Evolutionary conservation across 2,888 invertebrate genomes (phyloP), one percentile per base, ranked within the genome.

Genomic region (Amphimallon solstitiale): DNA sequence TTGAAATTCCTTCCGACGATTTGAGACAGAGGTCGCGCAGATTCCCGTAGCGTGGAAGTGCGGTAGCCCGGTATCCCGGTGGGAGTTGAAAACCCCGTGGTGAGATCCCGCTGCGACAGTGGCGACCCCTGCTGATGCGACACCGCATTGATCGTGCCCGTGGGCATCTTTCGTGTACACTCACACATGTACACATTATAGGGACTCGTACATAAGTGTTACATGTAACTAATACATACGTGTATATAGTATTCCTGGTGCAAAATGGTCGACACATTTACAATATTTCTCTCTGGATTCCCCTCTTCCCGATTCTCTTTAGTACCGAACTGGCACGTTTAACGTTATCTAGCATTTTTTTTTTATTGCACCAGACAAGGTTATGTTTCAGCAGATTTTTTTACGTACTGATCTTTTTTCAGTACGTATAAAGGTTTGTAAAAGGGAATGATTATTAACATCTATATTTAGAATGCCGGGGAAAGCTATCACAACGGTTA

Each of bases 61-160:
- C 64, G 62, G 72, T 72, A 72, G 72, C 72, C 21, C 63, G 10
- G 38, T 34, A 14, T 67, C 71, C 68, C 72, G 71, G 72, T 71
- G 71, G 73, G 73, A 73, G 68, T 68, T 68, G 67, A 66, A 74
- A 73, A 74, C 71, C 77, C 77, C 69, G 75, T 71, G 72, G 78
- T 72, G 78, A 73, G 69, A 73, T 72, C 79, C 79, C 74, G 79
- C 79, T 79, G 79, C 78, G 79, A 78, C 79, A 76, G 79, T 79
- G 79, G 79, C 78, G 77, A 77, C 78, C 78, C 79, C 78, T 77
- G 79, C 79, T 77, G 79, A 72, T 77, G 78, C 77, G 77, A 78
- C 76, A 78, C 71, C 74, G 74, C 77, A 79, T 79, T 78, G 79
- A 79, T 79, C 77, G 78, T 74, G 63, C 76, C 78, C 76, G 67